phyloP scores from a whole-genome alignment of 2,113 vertebrate genomes.

The Polypterus senegalus region DNA sequence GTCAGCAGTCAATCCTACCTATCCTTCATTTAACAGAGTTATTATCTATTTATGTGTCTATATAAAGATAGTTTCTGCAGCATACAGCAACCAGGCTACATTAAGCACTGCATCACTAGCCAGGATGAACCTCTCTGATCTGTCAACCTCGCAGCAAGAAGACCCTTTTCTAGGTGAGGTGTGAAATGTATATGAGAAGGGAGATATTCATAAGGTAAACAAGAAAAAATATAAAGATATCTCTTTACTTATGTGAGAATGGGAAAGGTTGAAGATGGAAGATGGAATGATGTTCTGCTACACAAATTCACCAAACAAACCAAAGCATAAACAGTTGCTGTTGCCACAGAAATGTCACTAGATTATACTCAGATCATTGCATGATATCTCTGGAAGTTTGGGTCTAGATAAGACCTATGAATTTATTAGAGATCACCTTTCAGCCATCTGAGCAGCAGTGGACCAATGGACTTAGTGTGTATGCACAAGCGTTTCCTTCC shows the following conservation, averaged over 20 bases:
- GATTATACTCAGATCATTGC: conserved; percentile 8
- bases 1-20: too few species aligned
- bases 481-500: conserved; percentile 6
- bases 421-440: conserved; percentile 1
- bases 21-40: not conserved
- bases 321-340: conserved; percentile 3
- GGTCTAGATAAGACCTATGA: conserved; percentile 8
- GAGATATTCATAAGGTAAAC: not conserved
- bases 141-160: not conserved
- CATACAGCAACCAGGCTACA: not conserved
- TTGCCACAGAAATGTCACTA: conserved; percentile 8
- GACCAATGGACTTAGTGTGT: conserved; percentile 2
- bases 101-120: not conserved
- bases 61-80: not conserved
- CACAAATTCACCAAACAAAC: conserved; percentile 3
- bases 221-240: not conserved
- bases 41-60: not conserved
- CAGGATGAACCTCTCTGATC: not conserved
- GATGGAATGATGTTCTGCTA: not conserved
- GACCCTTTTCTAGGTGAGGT: not conserved
- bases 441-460: conserved; percentile 8
- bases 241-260: not conserved
- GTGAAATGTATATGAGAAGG: too few species aligned
- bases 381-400: conserved; percentile 9
- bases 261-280: not conserved